A percentile compares a stretch with the other conserved stretches of the same genome.
Conservation (phyloP, 2,888 invertebrate species). For the Amblyjoppa proteus region DNA sequence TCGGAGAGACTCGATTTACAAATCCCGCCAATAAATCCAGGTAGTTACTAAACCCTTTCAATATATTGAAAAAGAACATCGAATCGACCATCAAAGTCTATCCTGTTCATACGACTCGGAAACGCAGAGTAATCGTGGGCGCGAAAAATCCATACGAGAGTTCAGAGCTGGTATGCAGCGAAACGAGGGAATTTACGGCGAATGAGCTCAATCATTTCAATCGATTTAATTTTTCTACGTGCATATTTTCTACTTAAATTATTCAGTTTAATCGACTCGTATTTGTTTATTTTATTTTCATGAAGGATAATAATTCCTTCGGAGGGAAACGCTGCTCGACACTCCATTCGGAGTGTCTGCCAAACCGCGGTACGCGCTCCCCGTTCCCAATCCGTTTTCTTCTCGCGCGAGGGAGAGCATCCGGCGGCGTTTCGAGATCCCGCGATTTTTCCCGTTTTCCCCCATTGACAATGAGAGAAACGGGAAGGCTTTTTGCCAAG, state of each 20-base stretch:
- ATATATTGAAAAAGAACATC: background rate
- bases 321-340: background rate
- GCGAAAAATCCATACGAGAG: background rate
- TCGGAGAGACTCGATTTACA: too few relatives aligned
- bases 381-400: conserved; percentile 18
- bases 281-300: background rate
- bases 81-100: background rate
- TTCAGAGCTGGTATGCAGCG: background rate
- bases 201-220: background rate
- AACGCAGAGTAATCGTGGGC: background rate
- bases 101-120: background rate
- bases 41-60: too few relatives aligned
- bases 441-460: conserved; percentile 36
- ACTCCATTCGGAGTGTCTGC: background rate
- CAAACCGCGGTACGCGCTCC: too few relatives aligned
- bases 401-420: background rate
- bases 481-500: conserved; percentile 64
- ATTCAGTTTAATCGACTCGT: background rate
- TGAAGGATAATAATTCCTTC: background rate
- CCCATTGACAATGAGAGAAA: conserved; percentile 35
- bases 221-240: too few relatives aligned
- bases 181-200: background rate
- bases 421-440: conserved; percentile 34
- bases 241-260: too few relatives aligned
- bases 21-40: too few relatives aligned